These are phyloP conservation scores for Microctonus aethiopoides DNA, from an alignment of 2,888 invertebrate genomes.

Conservation along the genomic window DNA sequence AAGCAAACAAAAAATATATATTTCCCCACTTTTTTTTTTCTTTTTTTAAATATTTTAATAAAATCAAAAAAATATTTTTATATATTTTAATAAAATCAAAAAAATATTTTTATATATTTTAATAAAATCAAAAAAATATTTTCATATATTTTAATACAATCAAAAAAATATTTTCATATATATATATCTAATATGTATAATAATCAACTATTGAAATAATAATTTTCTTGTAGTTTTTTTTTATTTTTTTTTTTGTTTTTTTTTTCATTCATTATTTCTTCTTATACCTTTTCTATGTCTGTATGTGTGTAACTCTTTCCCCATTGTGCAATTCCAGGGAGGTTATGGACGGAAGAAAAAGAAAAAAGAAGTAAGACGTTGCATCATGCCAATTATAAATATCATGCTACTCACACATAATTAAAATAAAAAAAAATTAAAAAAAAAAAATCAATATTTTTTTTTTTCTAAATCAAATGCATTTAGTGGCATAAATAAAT, in stretches of 20 bases:
- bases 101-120: neutral
- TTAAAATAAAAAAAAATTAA: neutral
- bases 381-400: constrained; percentile 64
- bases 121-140: neutral
- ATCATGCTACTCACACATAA: constrained; percentile 46
- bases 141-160: neutral
- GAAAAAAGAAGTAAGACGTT: constrained; percentile 96
- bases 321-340: constrained; percentile 77
- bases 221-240: constrained; percentile 41
- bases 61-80: neutral
- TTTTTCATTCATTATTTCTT: constrained; percentile 51
- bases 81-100: no score
- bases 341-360: constrained; percentile 97
- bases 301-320: constrained; percentile 68
- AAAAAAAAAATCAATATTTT: constrained; percentile 4
- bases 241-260: no score
- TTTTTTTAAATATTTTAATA: neutral
- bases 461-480: constrained; percentile 28
- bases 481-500: constrained; percentile 32
- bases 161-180: neutral
- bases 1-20: neutral
- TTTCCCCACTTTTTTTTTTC: neutral
- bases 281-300: constrained; percentile 56
- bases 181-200: neutral
- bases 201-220: neutral